Base-by-base conservation (phyloP, 2,797 vertebrate species). In the Macrochelys suwanniensis region DNA sequence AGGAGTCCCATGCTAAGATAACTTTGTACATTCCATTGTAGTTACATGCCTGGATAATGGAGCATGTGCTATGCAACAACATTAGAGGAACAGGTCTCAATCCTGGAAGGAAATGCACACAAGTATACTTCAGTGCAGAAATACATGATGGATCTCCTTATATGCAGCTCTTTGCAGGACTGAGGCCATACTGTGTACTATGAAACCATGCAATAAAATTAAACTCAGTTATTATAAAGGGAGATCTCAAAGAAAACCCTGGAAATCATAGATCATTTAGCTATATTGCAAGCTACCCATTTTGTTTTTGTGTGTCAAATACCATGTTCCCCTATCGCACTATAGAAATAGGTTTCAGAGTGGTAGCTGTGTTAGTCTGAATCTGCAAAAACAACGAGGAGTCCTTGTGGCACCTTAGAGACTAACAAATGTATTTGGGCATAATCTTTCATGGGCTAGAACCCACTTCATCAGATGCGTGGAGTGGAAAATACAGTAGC, bases 11-110 rank as follows among this genome's bases (percentile, higher is more conserved):
- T 59, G n/a, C 33, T 49, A 68, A 90, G 94, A 42, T 21, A 54
- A 79, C 7, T 6, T n/a, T 0, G 0, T 61, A 2, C 3, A 1
- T 16, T 79, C 59, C 37, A 15, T 0, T 79, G 3, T 11, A 11
- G 42, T 92, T 89, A 11, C 10, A 77, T 77, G 89, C 94, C 42
- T 9, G 47, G 84, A 5, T 23, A 31, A 7, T 61, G 31, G 31
- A 61, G 59, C 59, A 33, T 42, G 42, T 25, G 3, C 68, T 37
- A 11, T 42, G 23, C 5, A 23, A 71, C 37, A 21, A 25, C 10
- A 17, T 31, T 33, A 65, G 31, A 42, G 37, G 68, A 25, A 42
- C 21, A 25, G 37, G 11, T 74, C 37, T 74, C 6, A 6, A 23
- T 4, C 28, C 65, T 85, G 49, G 49, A 71, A 65, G 76, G 10